Evolutionary conservation across 2,888 invertebrate genomes (phyloP).

Genomic region (Pollenia griseotomentosa): DNA sequence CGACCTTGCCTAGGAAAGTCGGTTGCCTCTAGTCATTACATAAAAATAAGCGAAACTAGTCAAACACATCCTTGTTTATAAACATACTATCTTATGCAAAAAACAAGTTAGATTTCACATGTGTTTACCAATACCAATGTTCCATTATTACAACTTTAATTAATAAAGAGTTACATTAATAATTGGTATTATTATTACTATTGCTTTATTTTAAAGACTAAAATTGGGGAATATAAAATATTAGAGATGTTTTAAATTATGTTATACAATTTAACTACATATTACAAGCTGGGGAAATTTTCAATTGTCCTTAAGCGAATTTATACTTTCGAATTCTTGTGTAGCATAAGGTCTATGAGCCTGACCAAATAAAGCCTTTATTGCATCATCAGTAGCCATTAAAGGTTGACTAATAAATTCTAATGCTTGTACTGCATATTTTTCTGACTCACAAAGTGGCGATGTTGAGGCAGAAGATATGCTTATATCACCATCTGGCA

Average conservation of each 20-base stretch:
- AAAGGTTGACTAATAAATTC: conserved; percentile 82
- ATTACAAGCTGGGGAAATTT: neutral
- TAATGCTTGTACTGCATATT: conserved; percentile 81
- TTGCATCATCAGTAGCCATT: conserved; percentile 83
- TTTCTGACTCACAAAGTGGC: conserved; percentile 82
- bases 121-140: too few relatives aligned
- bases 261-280: conserved; percentile 18
- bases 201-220: conserved; percentile 41
- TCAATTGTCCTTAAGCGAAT: conserved; percentile 22
- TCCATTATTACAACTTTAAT: too few relatives aligned
- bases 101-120: too few relatives aligned
- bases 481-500: conserved; percentile 81
- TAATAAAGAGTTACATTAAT: too few relatives aligned
- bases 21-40: too few relatives aligned
- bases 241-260: conserved; percentile 29
- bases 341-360: conserved; percentile 78
- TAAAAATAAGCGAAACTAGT: too few relatives aligned
- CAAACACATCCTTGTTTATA: too few relatives aligned
- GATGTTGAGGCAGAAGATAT: conserved; percentile 80
- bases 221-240: conserved; percentile 41
- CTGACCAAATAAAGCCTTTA: conserved; percentile 83
- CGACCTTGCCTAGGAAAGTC: too few relatives aligned
- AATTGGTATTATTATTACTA: conserved; percentile 1
- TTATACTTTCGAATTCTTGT: conserved; percentile 40
- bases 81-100: too few relatives aligned